Conservation (phyloP, 2,113 vertebrate genomes). For the Tetrao urogallus region DNA sequence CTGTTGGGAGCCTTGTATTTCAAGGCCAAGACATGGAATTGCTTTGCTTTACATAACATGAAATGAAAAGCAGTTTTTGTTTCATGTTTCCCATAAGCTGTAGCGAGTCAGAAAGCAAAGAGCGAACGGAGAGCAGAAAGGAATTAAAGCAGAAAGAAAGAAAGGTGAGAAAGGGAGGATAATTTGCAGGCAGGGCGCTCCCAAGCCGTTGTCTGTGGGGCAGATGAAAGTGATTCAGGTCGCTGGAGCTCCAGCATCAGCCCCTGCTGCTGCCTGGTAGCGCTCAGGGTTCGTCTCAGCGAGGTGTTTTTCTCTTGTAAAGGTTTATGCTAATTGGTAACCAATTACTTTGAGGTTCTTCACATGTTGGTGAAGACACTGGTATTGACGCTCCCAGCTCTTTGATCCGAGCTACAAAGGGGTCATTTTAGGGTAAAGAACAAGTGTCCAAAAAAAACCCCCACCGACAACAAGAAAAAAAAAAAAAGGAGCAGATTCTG, state of each 20-base stretch:
- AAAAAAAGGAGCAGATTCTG: neutral
- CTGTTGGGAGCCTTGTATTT: conserved; percentile 34
- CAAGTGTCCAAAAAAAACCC: conserved; percentile 52
- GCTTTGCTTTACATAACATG: conserved; percentile 38
- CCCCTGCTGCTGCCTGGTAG: neutral
- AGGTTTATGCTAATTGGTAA: conserved; percentile 61
- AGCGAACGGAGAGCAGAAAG: neutral
- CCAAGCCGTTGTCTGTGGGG: neutral
- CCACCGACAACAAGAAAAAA: neutral
- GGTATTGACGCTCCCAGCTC: conserved; percentile 55
- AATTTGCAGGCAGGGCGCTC: neutral
- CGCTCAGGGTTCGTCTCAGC: neutral
- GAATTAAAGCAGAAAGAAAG: neutral
- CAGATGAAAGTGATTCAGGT: neutral
- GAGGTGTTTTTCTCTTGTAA: neutral
- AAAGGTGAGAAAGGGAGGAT: neutral
- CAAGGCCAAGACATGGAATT: conserved; percentile 11
- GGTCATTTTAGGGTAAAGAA: conserved; percentile 63
- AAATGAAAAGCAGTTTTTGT: conserved; percentile 40
- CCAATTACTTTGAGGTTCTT: conserved; percentile 66
- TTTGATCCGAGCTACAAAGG: conserved; percentile 70
- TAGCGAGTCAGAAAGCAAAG: neutral
- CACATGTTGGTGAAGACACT: conserved; percentile 41
- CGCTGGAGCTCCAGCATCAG: neutral
- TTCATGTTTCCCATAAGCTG: conserved; percentile 38